Base-by-base conservation (phyloP, 2,888 invertebrate species). In the Mythimna loreyi region DNA sequence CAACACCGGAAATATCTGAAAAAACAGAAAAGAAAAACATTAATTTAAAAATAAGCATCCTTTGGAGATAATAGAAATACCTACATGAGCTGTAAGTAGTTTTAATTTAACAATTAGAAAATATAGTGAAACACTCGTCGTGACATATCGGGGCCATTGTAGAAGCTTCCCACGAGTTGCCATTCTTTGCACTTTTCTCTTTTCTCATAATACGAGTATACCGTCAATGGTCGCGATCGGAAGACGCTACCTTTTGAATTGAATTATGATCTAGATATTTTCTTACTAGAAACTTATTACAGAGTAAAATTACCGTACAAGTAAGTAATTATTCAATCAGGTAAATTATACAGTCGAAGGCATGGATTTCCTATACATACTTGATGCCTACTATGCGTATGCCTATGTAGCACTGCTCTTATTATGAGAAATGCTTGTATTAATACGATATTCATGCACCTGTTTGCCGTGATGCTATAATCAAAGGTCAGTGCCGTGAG, bases 101-200 rank as follows among this genome's bases (percentile, higher is more conserved):
- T 78, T 67, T 75, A 78, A 85, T 88, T 91, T 92, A 93, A 92
- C 91, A 89, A 83, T 88, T 92, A 95, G 94, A 94, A 95, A 94
- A 92, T 94, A 88, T 84, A 88, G 93, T 92, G 94, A 95, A 94
- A 93, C 92, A 94, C 87, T 78, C 85, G 86, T 83, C 86, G 91
- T 90, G 92, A 91, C 89, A 92, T 92, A 93, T 92, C 90, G 88
- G 85, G 86, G 89, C 89, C 85, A 94, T 92, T 89, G 94, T 94
- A 84, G 83, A 70, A 57, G 82, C 78, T 94, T 95, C 95, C 89
- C 95, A 95, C 94, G 93, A 88, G 76, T 86, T 87, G 85, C 91
- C 88, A 93, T 95, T 94, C 94, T 93, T 93, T 92, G 84, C 87
- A 92, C 93, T 93, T 95, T 95, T 95, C 95, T 95, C 94, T 95